Evolutionary conservation across 2,113 vertebrate genomes (phyloP).

Genomic region (Ceratotherium simum): DNA sequence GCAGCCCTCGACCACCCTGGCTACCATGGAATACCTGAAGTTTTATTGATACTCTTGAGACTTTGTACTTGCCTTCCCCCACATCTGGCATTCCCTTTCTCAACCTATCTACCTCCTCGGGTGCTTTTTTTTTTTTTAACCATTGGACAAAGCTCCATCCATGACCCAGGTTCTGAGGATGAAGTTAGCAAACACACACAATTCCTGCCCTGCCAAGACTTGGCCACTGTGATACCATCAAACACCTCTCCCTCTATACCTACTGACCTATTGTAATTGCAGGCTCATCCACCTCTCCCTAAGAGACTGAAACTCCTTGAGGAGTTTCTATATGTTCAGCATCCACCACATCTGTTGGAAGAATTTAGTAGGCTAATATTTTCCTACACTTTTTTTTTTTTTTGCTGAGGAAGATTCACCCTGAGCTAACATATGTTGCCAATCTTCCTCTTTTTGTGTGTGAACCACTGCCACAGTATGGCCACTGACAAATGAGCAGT

Average conservation of each 20-base stretch:
- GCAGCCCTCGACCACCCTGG: background rate
- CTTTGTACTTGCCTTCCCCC: background rate
- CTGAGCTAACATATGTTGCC: too few relatives aligned
- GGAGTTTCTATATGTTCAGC: background rate
- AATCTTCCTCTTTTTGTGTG: too few relatives aligned
- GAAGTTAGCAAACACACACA: background rate
- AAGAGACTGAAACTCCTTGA: background rate
- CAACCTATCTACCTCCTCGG: background rate
- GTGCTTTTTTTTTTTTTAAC: background rate
- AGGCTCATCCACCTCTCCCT: background rate
- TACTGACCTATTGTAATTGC: background rate
- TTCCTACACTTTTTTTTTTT: background rate
- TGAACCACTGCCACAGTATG: too few relatives aligned
- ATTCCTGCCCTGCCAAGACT: background rate
- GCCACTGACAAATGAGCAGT: too few relatives aligned
- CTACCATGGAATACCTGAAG: background rate
- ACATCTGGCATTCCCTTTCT: background rate
- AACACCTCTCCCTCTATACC: background rate
- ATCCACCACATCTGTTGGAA: background rate
- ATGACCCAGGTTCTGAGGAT: background rate
- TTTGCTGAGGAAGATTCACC: too few relatives aligned
- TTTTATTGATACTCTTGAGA: background rate
- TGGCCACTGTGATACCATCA: background rate
- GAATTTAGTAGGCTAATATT: background rate
- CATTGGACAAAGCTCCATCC: background rate